Percentiles rank a stretch among this genome's conserved stretches.
These are phyloP conservation scores for Vombatus ursinus DNA, from an alignment of 2,113 vertebrate species.

Conservation along the genomic window DNA sequence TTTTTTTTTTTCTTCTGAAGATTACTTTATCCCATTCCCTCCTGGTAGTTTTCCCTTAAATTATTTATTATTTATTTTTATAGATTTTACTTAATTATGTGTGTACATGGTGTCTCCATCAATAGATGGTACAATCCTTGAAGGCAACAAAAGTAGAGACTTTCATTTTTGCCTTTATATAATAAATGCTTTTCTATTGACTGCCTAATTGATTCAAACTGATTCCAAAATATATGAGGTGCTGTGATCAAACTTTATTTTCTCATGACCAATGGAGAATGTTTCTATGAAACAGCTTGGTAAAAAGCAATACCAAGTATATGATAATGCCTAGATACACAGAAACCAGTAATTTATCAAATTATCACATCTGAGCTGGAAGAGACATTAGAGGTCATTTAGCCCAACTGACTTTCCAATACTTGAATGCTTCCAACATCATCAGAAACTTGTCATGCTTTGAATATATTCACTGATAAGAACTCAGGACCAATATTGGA, in stretches of 20 bases:
- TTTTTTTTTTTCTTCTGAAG: background rate
- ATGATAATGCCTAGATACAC: no score
- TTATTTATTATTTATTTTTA: background rate
- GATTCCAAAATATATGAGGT: background rate
- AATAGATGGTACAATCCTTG: background rate
- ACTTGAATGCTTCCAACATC: background rate
- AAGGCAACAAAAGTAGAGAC: background rate
- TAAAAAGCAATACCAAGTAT: no score
- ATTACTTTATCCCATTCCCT: background rate
- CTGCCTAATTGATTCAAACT: background rate
- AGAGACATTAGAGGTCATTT: no score
- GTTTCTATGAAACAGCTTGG: no score
- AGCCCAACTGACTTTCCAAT: background rate
- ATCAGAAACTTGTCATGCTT: background rate
- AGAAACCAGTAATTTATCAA: no score
- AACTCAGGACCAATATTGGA: no score
- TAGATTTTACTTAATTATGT: background rate
- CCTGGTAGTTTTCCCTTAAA: background rate
- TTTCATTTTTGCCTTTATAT: background rate
- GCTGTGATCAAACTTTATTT: no score
- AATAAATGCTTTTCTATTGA: background rate
- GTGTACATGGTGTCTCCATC: background rate
- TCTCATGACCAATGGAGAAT: no score
- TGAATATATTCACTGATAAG: background rate
- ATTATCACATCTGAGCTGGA: no score